Conservation (phyloP, 2,888 invertebrate genomes). For the Balanococcus diminutus region DNA sequence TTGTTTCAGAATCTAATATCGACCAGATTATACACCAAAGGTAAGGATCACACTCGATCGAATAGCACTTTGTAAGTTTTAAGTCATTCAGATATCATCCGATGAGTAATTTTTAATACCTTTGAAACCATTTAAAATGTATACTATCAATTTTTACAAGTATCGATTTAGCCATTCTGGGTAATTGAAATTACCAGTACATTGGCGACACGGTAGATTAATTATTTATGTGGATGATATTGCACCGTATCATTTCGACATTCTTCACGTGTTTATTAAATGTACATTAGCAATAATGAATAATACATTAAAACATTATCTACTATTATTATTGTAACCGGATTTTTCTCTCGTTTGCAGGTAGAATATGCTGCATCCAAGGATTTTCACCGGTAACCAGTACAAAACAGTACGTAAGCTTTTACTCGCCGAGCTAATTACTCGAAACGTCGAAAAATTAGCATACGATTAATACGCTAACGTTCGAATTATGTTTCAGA, state of each 20-base stretch:
- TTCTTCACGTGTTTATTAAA: background rate
- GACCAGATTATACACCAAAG: background rate
- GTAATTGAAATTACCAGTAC: background rate
- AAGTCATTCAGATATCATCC: background rate
- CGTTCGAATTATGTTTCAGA: background rate
- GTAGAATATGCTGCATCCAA: slow-evolving; percentile 27
- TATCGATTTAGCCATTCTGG: background rate
- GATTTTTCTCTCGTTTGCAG: background rate
- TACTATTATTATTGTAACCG: background rate
- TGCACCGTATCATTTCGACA: background rate
- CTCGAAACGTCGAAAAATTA: background rate
- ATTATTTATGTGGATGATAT: background rate
- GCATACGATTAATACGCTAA: background rate
- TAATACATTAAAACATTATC: too few species aligned
- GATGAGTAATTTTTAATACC: background rate
- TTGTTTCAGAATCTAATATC: background rate
- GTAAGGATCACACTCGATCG: background rate
- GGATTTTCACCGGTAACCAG: background rate
- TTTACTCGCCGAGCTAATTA: background rate
- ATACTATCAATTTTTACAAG: background rate
- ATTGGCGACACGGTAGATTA: background rate
- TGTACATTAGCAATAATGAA: background rate
- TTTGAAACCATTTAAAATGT: background rate
- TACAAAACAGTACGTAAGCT: slow-evolving; percentile 42
- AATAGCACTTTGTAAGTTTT: background rate